Evolutionary conservation across 2,113 vertebrate genomes (phyloP).

Genomic region (Cyanoramphus novaezelandiae): DNA sequence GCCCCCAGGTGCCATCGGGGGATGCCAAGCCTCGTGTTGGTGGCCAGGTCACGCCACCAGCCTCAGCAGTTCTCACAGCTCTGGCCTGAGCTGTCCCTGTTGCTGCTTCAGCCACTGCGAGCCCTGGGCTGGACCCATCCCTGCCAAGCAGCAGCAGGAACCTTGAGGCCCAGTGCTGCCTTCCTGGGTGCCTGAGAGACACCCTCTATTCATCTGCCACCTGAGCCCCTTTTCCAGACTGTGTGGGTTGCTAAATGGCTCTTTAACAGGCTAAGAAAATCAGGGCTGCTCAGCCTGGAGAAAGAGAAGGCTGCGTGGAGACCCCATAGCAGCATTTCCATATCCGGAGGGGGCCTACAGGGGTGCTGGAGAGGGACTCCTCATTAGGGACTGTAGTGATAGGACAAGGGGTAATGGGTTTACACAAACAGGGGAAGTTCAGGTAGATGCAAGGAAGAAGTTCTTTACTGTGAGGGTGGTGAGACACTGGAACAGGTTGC

Average conservation of each 20-base stretch:
- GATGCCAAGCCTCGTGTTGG: accelerated
- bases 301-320: background rate
- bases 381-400: background rate
- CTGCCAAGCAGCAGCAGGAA: background rate
- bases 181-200: accelerated
- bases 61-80: background rate
- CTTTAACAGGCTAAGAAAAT: background rate
- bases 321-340: background rate
- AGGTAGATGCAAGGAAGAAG: background rate
- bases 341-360: background rate
- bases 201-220: background rate
- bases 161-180: accelerated
- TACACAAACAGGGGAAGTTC: background rate
- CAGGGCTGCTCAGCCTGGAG: background rate
- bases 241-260: background rate
- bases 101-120: background rate
- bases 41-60: background rate
- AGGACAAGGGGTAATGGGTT: background rate
- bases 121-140: background rate
- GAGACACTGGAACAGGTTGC: background rate
- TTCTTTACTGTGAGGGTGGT: background rate
- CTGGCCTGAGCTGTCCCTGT: background rate
- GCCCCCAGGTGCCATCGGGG: accelerated
- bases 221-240: background rate
- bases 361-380: background rate